Conservation (phyloP, 53 echinoderm and acorn worm species). For the Astropecten irregularis region DNA sequence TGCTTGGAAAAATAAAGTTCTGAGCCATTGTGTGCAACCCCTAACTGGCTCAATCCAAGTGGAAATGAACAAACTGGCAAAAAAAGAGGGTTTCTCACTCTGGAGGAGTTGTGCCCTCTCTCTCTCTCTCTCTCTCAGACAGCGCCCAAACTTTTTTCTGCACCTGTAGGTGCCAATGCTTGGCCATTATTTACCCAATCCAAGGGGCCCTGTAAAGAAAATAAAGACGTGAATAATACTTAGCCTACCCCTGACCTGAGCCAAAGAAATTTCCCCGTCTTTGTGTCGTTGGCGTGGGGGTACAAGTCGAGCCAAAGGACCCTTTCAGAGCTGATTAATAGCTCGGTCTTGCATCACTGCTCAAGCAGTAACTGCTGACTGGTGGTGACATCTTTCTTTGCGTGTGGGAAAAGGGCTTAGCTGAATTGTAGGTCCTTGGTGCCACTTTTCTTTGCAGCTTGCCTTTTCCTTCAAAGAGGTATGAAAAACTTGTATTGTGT, state of each 20-base stretch:
- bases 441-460: conserved; percentile 32
- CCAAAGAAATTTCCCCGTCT: conserved; percentile 49
- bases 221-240: conserved; percentile 44
- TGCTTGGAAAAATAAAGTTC: too few species aligned
- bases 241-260: conserved; percentile 40
- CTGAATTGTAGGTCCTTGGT: conserved; percentile 42
- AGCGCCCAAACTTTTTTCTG: conserved; percentile 38
- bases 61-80: conserved; percentile 40
- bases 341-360: conserved; percentile 56
- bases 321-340: conserved; percentile 52
- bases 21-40: conserved; percentile 9
- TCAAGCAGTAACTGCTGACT: conserved; percentile 48
- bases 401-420: conserved; percentile 17
- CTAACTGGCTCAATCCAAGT: conserved; percentile 27
- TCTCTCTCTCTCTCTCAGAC: conserved; percentile 12
- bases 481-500: conserved; percentile 44
- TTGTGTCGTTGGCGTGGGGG: conserved; percentile 37
- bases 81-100: conserved; percentile 24
- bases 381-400: conserved; percentile 49
- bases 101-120: conserved; percentile 2
- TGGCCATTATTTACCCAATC: conserved; percentile 23
- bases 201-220: conserved; percentile 46
- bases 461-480: conserved; percentile 47
- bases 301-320: background rate
- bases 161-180: conserved; percentile 38